phyloP scores from a whole-genome alignment of 1,140 invertebrate genomes.

The Helicoverpa armigera region DNA sequence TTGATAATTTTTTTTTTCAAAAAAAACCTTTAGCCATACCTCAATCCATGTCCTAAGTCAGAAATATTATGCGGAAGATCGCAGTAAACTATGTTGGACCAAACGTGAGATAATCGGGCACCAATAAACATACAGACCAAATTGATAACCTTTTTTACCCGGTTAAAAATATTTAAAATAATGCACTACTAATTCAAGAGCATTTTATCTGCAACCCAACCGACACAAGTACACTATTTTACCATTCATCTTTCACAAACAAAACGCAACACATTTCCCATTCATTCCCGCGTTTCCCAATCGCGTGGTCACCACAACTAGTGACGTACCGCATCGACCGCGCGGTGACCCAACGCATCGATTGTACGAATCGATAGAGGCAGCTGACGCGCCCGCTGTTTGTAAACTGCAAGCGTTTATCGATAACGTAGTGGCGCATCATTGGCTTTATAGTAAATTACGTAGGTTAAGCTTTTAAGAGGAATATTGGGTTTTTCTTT shows the following conservation, averaged over 20 bases:
- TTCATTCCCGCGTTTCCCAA: not conserved
- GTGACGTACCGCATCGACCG: slow-evolving; percentile 68
- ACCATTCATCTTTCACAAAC: not conserved
- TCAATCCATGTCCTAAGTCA: no score
- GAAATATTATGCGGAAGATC: no score
- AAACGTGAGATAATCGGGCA: no score
- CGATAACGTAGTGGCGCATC: slow-evolving; percentile 34
- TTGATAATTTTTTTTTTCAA: no score
- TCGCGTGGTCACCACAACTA: slow-evolving; percentile 36
- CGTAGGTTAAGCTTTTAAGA: not conserved
- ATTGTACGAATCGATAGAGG: slow-evolving; percentile 73
- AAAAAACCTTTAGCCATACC: no score
- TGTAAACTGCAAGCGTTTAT: slow-evolving; percentile 63
- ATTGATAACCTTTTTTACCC: no score
- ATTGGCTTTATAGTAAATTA: slow-evolving; percentile 2
- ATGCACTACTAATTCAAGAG: no score
- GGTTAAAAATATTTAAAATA: no score
- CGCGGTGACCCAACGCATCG: slow-evolving; percentile 65
- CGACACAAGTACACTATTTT: not conserved
- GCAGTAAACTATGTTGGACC: no score
- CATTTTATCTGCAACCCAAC: no score
- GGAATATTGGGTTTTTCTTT: not conserved
- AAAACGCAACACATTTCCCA: not conserved
- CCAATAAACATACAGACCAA: no score
- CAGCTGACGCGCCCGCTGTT: slow-evolving; percentile 74